Evolutionary conservation across 2,113 vertebrate genomes (phyloP).

Genomic region (Columba janthina): DNA sequence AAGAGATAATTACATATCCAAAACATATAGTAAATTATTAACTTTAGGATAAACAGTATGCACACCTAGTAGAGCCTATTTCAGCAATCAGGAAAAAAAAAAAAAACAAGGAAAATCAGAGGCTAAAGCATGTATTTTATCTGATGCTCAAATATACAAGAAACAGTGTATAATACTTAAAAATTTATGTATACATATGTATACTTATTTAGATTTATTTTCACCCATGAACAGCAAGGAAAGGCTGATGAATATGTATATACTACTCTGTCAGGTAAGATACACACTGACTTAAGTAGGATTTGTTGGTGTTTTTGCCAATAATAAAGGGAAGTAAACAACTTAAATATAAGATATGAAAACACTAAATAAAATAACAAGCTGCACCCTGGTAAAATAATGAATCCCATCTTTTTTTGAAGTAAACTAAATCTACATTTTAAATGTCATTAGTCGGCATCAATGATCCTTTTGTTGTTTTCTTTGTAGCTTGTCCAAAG

Average conservation of each 20-base stretch:
- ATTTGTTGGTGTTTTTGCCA: background rate
- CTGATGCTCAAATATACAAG: background rate
- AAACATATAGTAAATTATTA: background rate
- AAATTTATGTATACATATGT: background rate
- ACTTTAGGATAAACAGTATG: background rate
- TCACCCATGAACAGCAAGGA: background rate
- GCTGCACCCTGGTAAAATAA: background rate
- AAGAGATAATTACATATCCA: background rate
- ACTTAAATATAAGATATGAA: background rate
- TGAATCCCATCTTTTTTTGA: background rate
- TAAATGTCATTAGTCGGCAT: background rate
- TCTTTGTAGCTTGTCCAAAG: background rate
- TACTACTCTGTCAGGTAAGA: background rate
- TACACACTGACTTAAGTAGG: background rate
- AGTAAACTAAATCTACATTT: constrained; percentile 2
- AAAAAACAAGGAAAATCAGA: background rate
- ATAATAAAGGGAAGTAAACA: background rate
- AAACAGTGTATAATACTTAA: background rate
- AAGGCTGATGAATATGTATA: background rate
- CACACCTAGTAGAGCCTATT: background rate
- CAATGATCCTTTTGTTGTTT: background rate
- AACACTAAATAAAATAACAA: background rate
- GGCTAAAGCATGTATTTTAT: background rate
- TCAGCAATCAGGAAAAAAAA: background rate
- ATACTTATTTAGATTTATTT: background rate